Evolutionary conservation across 2,888 invertebrate species (phyloP), one percentile per base, ranked within the genome.

Genomic region (Oxycera nigricornis): DNA sequence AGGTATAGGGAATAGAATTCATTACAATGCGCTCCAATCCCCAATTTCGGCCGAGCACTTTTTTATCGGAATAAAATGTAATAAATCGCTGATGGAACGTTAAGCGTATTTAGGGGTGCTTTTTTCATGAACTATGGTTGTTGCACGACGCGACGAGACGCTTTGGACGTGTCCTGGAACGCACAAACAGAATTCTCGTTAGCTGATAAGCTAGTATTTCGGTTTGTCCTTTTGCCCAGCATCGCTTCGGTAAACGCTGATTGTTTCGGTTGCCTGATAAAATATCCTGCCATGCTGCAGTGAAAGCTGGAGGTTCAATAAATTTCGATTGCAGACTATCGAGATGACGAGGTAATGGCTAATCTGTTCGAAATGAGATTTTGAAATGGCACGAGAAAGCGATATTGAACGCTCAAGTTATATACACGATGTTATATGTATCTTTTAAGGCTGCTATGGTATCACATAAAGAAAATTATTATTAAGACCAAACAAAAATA

Each of bases 101-200:
- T 67, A 67, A 67, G 67, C 67, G 39, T 67, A 67, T 67, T 67
- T 67, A 26, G 67, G n/a, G 67, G 39, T 67, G 41, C 22, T 67
- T 67, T 61, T 61, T 30, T 26, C 17, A 14, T 55, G 17, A 20
- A 55, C 24, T 26, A 31, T 20, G 41, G 67, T 67, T 41, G 46
- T 67, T 67, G 41, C 24, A 22, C 17, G 67, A 24, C 46, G 67
- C 17, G 17, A 17, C 14, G 46, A 17, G n/a, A 46, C 3, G 3
- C n/a, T 26, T 67, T 39, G n/a, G 31, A 39, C 41, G 11, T 67
- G 67, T 67, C 41, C 67, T 41, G 67, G 62, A 28, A n/a, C 62
- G 24, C 39, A 35, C 41, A n/a, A 26, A 67, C 41, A 46, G 26
- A 41, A 24, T 46, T 39, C 46, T 24, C 41, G 67, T 39, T 41